These are phyloP conservation scores for Leptinotarsa haldemani DNA, from an alignment of 2,888 invertebrate species.

Conservation along the genomic window DNA sequence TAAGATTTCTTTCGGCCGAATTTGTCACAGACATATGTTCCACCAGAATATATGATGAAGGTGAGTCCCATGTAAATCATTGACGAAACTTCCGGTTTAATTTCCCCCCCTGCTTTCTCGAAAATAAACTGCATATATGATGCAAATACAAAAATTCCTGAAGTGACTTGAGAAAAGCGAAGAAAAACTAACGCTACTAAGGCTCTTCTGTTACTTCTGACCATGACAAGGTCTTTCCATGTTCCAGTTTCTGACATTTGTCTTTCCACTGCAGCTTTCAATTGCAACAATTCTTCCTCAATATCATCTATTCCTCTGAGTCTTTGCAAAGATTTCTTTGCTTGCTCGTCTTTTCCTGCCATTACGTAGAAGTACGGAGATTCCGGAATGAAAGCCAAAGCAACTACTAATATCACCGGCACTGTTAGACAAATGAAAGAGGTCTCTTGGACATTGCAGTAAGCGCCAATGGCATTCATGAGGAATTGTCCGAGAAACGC, in stretches of 20 bases:
- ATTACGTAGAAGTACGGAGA: slow-evolving; percentile 51
- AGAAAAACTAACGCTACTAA: slow-evolving; percentile 50
- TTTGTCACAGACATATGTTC: slow-evolving; percentile 48
- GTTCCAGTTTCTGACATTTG: slow-evolving; percentile 54
- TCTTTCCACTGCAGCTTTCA: slow-evolving; percentile 48
- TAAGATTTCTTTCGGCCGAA: slow-evolving; percentile 52
- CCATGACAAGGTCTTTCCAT: slow-evolving; percentile 53
- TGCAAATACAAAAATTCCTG: slow-evolving; percentile 51
- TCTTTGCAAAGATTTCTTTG: slow-evolving; percentile 44
- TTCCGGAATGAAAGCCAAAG: slow-evolving; percentile 74
- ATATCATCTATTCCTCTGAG: slow-evolving; percentile 48
- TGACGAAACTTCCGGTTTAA: slow-evolving; percentile 48
- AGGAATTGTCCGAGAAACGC: slow-evolving; percentile 53
- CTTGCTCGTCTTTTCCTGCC: slow-evolving; percentile 44
- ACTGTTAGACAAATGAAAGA: slow-evolving; percentile 70
- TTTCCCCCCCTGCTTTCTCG: slow-evolving; percentile 53
- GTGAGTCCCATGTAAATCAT: slow-evolving; percentile 47
- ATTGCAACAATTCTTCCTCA: slow-evolving; percentile 45
- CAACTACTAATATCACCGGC: slow-evolving; percentile 69
- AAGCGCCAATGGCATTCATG: slow-evolving; percentile 69
- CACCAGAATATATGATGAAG: slow-evolving; percentile 42
- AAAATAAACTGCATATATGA: slow-evolving; percentile 57
- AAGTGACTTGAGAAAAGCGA: slow-evolving; percentile 53
- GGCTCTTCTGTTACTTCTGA: slow-evolving; percentile 51
- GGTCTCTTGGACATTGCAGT: slow-evolving; percentile 67